Evolutionary conservation across 1,140 invertebrate species (phyloP).

Genomic region (Artemia franciscana): DNA sequence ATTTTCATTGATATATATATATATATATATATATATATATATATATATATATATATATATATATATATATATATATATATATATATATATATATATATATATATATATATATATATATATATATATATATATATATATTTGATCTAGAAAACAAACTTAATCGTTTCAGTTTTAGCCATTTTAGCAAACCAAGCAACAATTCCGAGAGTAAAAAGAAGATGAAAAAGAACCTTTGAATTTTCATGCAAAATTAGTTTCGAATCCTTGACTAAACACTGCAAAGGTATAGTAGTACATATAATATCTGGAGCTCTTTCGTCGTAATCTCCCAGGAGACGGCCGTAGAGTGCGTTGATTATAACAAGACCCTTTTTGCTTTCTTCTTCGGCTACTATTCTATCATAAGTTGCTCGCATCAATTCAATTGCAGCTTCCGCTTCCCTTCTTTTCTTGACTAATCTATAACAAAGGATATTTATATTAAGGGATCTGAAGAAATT

Average conservation of each 20-base stretch:
- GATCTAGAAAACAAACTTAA: too few species aligned
- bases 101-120: too few species aligned
- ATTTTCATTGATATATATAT: too few species aligned
- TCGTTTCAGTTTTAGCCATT: too few species aligned
- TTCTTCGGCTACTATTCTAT: constrained; percentile 46
- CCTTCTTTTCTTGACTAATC: constrained; percentile 45
- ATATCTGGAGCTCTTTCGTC: constrained; percentile 27
- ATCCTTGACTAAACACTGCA: constrained; percentile 82
- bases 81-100: too few species aligned
- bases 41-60: too few species aligned
- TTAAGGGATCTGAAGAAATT: background rate
- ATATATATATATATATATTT: too few species aligned
- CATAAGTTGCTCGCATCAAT: constrained; percentile 61
- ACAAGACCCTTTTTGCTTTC: constrained; percentile 53
- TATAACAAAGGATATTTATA: constrained; percentile 11
- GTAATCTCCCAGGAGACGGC: constrained; percentile 21
- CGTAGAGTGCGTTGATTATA: constrained; percentile 64
- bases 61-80: too few species aligned
- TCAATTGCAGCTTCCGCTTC: constrained; percentile 64
- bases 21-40: too few species aligned
- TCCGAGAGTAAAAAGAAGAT: too few species aligned
- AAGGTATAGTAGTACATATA: constrained; percentile 72
- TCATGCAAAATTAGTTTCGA: constrained; percentile 62
- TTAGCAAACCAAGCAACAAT: too few species aligned
- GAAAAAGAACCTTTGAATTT: constrained; percentile 73